phyloP scores from a whole-genome alignment of 2,113 vertebrate species.

The Meriones unguiculatus region DNA sequence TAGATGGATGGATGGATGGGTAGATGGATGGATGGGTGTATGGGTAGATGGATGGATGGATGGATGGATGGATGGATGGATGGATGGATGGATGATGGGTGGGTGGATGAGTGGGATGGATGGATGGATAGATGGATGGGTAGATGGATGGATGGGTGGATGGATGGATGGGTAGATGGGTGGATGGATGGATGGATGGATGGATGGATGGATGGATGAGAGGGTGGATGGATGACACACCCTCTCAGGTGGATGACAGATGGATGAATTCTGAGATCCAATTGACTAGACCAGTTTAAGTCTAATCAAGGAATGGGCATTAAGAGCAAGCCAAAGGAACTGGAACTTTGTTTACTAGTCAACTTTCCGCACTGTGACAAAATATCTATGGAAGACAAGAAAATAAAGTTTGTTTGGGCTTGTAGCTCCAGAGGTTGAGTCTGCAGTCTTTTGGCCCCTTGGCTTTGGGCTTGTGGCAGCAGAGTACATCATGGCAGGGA shows the following conservation, averaged over 20 bases:
- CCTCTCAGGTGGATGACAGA: neutral
- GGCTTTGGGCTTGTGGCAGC: neutral
- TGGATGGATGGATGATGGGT: neutral
- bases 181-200: no score
- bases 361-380: neutral
- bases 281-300: neutral
- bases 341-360: neutral
- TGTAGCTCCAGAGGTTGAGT: neutral
- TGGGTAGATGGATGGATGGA: no score
- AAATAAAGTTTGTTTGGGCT: neutral
- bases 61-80: no score
- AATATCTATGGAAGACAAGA: neutral
- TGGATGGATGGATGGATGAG: neutral
- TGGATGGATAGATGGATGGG: neutral
- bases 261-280: no score
- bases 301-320: neutral
- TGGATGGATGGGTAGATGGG: no score
- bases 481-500: neutral
- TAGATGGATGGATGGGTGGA: no score
- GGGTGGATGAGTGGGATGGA: neutral
- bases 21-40: no score
- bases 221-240: neutral
- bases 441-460: neutral
- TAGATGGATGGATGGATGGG: no score
- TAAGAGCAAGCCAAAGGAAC: neutral